Evolutionary conservation across 2,797 vertebrate species (phyloP), one percentile per base, ranked within the genome.

Genomic region (Australoheros facetus): DNA sequence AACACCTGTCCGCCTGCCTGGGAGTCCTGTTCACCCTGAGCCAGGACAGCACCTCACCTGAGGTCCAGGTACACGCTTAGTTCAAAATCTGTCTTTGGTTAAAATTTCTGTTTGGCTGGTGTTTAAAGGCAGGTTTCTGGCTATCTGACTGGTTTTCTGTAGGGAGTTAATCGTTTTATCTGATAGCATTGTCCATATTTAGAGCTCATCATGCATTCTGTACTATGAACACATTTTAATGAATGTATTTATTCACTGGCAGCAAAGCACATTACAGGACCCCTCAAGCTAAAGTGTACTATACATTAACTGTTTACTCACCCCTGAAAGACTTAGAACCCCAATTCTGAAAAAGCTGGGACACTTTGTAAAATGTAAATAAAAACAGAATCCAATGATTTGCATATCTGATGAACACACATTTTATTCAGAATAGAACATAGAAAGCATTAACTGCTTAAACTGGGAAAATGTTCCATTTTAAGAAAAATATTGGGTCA

Each of bases 11-110:
- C 88, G 95, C 97, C 69, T 98, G 96, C 82, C 93, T 98, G 87
- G 96, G 97, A 30, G 94, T 98, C 81, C 96, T 99, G 79, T 96
- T 96, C 91, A 97, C 97, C 60, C 95, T 99, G 76, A 97, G 97
- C 92, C 97, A 98, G 93, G 98, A 99, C 89, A 97, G 87, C 86
- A 98, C 97, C 82, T 98, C 97, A 55, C 98, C 97, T 26, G 97
- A 98, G 88, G 97, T 98, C 75, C 98, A 98, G 96, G 97, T 98
- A 96, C 16, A 66, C 23, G 1, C 23, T 66, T 19, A 23, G 45
- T 42, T 66, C 45, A 23, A 28, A 48, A 17, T 28, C 62, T 48
- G 39, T 48, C 42, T 19, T 17, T 48, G 5, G 16, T 48, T 48
- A 48, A 3, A 48, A 48, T 17, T 16, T 48, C 5, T 16, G 45